phyloP scores from a whole-genome alignment of 2,888 invertebrate genomes.

The Oscheius sp. region DNA sequence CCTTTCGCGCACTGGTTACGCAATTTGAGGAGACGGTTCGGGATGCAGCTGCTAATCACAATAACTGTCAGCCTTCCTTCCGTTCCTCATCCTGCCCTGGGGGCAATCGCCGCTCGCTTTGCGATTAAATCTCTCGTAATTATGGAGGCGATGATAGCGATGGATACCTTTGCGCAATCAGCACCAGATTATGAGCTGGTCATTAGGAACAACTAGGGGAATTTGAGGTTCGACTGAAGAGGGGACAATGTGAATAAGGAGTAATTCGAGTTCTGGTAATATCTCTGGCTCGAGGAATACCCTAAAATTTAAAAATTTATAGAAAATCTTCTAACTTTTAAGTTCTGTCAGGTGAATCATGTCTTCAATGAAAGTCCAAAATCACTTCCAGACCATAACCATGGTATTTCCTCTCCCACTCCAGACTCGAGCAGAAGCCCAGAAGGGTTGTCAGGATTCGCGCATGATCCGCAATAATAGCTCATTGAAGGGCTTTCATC shows the following conservation, averaged over 20 bases:
- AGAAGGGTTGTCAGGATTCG: constrained; percentile 26
- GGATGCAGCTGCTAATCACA: constrained; percentile 28
- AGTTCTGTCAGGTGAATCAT: no score
- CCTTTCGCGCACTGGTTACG: constrained; percentile 11
- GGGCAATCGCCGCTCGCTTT: constrained; percentile 18
- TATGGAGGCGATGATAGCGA: constrained; percentile 27
- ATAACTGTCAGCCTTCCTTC: constrained; percentile 12
- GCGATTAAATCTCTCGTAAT: constrained; percentile 34
- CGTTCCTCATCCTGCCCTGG: neutral
- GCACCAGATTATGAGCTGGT: no score
- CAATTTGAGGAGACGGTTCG: constrained; percentile 22
- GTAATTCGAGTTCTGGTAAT: no score
- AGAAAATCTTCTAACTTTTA: no score
- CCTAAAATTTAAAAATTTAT: no score
- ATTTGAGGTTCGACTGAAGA: no score
- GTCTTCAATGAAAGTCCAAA: no score
- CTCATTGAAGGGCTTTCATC: constrained; percentile 15
- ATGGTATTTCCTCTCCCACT: no score
- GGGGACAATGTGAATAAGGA: no score
- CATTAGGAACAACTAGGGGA: no score
- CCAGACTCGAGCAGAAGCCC: constrained; percentile 5
- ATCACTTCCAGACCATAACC: no score
- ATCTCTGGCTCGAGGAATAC: no score
- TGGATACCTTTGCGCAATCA: constrained; percentile 29
- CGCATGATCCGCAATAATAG: constrained; percentile 31